Percentiles rank a stretch among this genome's conserved stretches.
phyloP scores from a whole-genome alignment of 2,888 invertebrate genomes.

The Cerastis rubricosa region DNA sequence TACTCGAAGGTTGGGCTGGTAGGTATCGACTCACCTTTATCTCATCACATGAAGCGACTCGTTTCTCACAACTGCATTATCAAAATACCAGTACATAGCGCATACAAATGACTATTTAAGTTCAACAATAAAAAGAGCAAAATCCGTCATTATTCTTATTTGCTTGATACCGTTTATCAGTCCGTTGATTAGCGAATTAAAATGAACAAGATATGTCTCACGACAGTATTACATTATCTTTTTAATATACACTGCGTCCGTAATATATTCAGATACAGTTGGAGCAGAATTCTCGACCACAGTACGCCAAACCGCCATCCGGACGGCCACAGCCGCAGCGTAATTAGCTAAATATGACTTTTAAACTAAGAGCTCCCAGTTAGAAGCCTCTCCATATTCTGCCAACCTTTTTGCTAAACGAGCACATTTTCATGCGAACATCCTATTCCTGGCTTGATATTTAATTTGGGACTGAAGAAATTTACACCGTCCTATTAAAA shows the following conservation, averaged over 20 bases:
- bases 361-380: conserved; percentile 83
- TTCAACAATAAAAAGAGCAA: conserved; percentile 39
- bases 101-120: conserved; percentile 37
- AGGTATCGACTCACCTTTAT: conserved; percentile 24
- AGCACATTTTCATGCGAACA: conserved; percentile 77
- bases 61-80: conserved; percentile 44
- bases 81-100: conserved; percentile 35
- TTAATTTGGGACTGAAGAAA: conserved; percentile 77
- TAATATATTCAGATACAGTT: conserved; percentile 78
- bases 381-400: conserved; percentile 78
- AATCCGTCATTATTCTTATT: conserved; percentile 34
- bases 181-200: conserved; percentile 63
- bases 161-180: conserved; percentile 59
- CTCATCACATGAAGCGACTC: conserved; percentile 18
- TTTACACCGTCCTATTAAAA: conserved; percentile 78
- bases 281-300: conserved; percentile 73
- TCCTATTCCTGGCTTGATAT: conserved; percentile 71
- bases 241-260: conserved; percentile 67
- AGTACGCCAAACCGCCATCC: conserved; percentile 73
- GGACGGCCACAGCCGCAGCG: conserved; percentile 78
- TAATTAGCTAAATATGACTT: conserved; percentile 89
- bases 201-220: conserved; percentile 65
- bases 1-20: neutral
- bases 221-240: conserved; percentile 67
- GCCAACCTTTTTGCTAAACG: conserved; percentile 79